Conservation (phyloP, 1,140 invertebrate genomes). For the Drosophila pallidifrons region DNA sequence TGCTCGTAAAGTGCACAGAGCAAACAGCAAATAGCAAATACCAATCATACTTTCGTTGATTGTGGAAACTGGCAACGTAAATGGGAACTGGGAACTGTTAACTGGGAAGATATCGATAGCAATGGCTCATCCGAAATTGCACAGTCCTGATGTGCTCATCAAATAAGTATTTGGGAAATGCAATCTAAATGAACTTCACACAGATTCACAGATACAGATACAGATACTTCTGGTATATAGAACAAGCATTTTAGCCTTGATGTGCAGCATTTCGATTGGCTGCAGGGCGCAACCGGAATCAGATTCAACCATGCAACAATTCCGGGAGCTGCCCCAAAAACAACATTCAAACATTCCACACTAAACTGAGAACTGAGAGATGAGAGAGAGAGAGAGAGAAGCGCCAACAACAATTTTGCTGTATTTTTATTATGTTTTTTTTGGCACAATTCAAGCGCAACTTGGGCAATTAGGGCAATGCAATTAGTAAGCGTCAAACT, state of each 20-base stretch:
- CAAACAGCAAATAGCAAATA: neutral
- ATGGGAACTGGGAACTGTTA: too few relatives aligned
- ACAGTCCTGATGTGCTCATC: conserved; percentile 32
- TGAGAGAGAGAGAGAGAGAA: neutral
- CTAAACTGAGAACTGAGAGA: too few relatives aligned
- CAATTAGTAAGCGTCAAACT: conserved; percentile 73
- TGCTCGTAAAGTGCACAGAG: too few relatives aligned
- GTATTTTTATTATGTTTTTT: conserved; percentile 36
- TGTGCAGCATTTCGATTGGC: conserved; percentile 42
- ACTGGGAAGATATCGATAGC: neutral
- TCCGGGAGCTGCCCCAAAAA: conserved; percentile 34
- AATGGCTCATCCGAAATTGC: conserved; percentile 5
- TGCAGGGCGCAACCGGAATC: conserved; percentile 42
- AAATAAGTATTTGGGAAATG: conserved; percentile 50
- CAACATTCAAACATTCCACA: conserved; percentile 38
- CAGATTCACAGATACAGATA: neutral
- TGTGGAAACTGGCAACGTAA: neutral
- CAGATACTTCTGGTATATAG: neutral
- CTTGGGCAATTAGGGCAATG: conserved; percentile 74
- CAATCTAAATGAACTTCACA: conserved; percentile 42
- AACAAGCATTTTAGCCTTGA: conserved; percentile 39
- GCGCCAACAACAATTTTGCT: conserved; percentile 17
- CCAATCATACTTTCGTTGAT: neutral
- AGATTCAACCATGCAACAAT: conserved; percentile 54
- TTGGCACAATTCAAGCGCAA: conserved; percentile 75